A percentile compares a stretch with the other conserved stretches of the same genome.
Evolutionary conservation across 1,140 invertebrate genomes (phyloP).

Genomic region (Euura saliciscinereae): DNA sequence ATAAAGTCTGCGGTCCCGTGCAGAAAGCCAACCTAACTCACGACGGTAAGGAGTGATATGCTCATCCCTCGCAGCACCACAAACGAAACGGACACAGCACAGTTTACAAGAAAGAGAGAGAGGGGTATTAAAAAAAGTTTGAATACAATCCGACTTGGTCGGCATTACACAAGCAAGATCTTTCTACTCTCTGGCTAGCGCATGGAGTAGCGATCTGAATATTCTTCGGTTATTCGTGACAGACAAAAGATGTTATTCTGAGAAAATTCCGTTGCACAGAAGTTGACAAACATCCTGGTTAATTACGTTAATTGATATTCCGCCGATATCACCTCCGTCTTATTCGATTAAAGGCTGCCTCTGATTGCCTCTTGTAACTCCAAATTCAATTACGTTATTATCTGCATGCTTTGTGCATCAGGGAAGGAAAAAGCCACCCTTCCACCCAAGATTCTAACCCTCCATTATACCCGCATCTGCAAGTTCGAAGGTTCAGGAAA

Average conservation of each 20-base stretch:
- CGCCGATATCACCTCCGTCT: slow-evolving; percentile 58
- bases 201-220: slow-evolving; percentile 39
- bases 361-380: slow-evolving; percentile 51
- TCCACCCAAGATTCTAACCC: no score
- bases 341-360: slow-evolving; percentile 56
- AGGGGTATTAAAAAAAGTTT: no score
- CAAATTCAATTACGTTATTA: slow-evolving; percentile 60
- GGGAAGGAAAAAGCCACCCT: not conserved
- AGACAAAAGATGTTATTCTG: slow-evolving; percentile 55
- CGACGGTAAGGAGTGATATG: no score
- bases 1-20: no score
- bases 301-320: slow-evolving; percentile 64
- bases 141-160: no score
- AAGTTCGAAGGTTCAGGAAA: not conserved
- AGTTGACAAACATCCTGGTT: slow-evolving; percentile 49
- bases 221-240: slow-evolving; percentile 42
- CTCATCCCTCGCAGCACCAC: no score
- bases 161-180: no score
- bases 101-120: no score
- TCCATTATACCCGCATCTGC: no score
- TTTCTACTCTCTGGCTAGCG: no score
- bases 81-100: no score
- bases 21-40: no score
- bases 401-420: slow-evolving; percentile 19
- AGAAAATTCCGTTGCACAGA: not conserved